Evolutionary conservation across 2,113 vertebrate genomes (phyloP).

Genomic region (Enhydra lutris): DNA sequence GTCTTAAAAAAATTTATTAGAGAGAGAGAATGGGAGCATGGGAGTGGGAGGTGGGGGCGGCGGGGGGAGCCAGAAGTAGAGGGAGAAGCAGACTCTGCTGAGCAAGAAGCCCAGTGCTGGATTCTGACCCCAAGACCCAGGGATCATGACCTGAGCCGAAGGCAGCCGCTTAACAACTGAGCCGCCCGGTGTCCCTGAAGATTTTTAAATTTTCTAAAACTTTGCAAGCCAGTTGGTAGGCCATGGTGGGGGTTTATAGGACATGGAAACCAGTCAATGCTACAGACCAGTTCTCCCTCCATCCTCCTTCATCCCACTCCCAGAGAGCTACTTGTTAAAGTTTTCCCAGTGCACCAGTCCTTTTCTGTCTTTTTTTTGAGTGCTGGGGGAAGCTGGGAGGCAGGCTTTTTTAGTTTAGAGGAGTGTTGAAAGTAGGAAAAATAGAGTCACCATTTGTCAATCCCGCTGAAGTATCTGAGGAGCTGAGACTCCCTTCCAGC

Average conservation of each 20-base stretch:
- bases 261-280: background rate
- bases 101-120: too few species aligned
- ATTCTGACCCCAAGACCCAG: too few species aligned
- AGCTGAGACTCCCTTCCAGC: background rate
- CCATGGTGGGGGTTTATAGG: background rate
- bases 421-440: background rate
- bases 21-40: too few species aligned
- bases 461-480: background rate
- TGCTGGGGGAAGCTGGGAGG: background rate
- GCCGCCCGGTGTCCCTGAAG: background rate
- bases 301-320: background rate
- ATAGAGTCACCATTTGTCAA: background rate
- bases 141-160: too few species aligned
- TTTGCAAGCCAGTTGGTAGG: background rate
- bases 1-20: too few species aligned
- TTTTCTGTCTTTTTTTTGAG: background rate
- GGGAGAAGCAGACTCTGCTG: too few species aligned
- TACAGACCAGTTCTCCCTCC: background rate
- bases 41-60: fast-evolving
- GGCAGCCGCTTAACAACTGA: too few species aligned
- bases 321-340: background rate
- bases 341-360: background rate
- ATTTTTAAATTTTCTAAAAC: background rate
- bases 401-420: background rate
- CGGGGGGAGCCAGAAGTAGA: too few species aligned